Percentiles rank a stretch among this genome's conserved stretches.
These are phyloP conservation scores for Lasioglossum pauxillum DNA, from an alignment of 2,888 invertebrate species.

Conservation along the genomic window DNA sequence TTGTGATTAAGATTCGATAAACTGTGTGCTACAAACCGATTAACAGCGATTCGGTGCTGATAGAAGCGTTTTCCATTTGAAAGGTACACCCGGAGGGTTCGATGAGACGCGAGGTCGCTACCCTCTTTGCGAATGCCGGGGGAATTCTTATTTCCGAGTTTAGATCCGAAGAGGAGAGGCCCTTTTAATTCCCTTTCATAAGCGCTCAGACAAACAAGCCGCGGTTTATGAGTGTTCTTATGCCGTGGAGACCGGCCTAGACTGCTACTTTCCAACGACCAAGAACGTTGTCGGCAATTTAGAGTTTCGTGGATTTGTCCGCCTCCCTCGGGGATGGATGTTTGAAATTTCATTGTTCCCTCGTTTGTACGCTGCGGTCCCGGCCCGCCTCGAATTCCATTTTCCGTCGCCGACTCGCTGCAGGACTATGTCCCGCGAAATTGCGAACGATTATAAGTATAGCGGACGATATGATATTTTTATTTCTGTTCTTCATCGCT, in stretches of 20 bases:
- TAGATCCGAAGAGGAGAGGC: slow-evolving; percentile 34
- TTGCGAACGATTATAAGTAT: background rate
- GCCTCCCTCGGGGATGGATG: background rate
- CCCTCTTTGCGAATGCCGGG: slow-evolving; percentile 59
- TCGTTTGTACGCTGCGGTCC: background rate
- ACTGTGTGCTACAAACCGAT: background rate
- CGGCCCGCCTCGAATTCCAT: background rate
- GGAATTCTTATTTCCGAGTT: slow-evolving; percentile 67
- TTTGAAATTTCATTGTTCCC: slow-evolving; percentile 28
- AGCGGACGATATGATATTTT: background rate
- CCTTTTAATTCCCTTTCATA: slow-evolving; percentile 68
- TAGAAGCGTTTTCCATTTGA: slow-evolving; percentile 47
- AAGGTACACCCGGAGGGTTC: slow-evolving; percentile 42
- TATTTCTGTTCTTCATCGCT: background rate
- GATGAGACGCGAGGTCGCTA: slow-evolving; percentile 38
- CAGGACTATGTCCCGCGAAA: background rate
- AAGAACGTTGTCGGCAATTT: slow-evolving; percentile 42
- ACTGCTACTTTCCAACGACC: slow-evolving; percentile 51
- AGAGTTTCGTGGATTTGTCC: slow-evolving; percentile 23
- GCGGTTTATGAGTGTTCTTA: slow-evolving; percentile 67
- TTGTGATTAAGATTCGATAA: background rate
- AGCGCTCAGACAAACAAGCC: slow-evolving; percentile 67
- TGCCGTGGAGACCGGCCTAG: slow-evolving; percentile 47
- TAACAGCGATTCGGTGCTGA: background rate
- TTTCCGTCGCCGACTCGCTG: background rate